Percentiles rank a stretch among this genome's conserved stretches.
Evolutionary conservation across 2,113 vertebrate genomes (phyloP).

Genomic region (Podarcis cretensis): DNA sequence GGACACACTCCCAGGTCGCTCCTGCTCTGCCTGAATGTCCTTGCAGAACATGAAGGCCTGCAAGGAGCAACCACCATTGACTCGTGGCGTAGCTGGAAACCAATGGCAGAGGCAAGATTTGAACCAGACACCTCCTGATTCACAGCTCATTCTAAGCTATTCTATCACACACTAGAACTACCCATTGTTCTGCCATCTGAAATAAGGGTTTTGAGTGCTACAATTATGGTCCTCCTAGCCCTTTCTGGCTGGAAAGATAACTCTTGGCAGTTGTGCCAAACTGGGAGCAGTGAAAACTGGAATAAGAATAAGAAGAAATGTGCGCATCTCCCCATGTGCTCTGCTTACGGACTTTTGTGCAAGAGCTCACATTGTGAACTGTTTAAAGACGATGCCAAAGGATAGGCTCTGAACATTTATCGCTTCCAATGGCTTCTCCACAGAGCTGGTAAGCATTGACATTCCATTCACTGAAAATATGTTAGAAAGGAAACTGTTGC

Average conservation of each 20-base stretch:
- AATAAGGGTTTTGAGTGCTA: not conserved
- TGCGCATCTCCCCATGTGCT: not conserved
- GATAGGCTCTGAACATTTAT: not conserved
- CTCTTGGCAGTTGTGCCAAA: not conserved
- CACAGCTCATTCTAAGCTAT: not conserved
- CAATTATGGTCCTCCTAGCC: not conserved
- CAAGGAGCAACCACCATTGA: too few relatives aligned
- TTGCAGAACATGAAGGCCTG: too few relatives aligned
- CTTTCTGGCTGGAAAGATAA: not conserved
- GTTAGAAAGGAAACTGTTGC: slow-evolving; percentile 11
- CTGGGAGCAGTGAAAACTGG: not conserved
- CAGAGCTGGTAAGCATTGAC: slow-evolving; percentile 12
- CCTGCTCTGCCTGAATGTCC: too few relatives aligned
- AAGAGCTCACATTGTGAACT: slow-evolving; percentile 29
- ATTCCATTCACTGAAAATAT: slow-evolving; percentile 9
- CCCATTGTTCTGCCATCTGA: not conserved
- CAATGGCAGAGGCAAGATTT: too few relatives aligned
- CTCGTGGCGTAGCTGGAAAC: not conserved
- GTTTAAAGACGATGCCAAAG: slow-evolving; percentile 36
- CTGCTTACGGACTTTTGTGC: not conserved
- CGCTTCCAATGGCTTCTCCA: slow-evolving; percentile 29
- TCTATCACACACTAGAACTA: not conserved
- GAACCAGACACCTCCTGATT: not conserved
- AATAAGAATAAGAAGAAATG: not conserved
- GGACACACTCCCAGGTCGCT: too few relatives aligned